Evolutionary conservation across 92 coral and sea anemone species (phyloP), one percentile per base, ranked within the genome.

Genomic region (Epizoanthus rinbou): DNA sequence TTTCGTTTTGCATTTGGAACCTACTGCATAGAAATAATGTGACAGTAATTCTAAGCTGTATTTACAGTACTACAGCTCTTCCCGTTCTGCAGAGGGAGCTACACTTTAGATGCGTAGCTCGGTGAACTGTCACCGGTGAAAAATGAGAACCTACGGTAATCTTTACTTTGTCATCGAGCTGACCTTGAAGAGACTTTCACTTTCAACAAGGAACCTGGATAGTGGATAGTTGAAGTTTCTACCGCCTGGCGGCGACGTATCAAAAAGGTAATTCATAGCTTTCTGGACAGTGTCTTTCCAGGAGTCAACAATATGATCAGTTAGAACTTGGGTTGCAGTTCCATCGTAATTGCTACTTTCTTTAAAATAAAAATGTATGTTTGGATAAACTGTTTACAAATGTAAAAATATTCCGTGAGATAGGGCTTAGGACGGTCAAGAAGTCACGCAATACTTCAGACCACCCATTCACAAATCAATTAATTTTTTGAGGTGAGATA

Each of bases 401-500:
- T 37, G 3, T 37, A 37, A 13, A 50, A 50, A 10, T 74, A 18
- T 74, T 78, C 82, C 70, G 71, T 78, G 82, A 60, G 70, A 37
- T 60, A 78, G 14, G 39, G 35, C 13, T 18, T 19, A 78, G 71
- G 52, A 37, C 45, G 64, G 71, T 58, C 58, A 15, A 57, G 16
- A 39, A 41, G 72, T 78, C 82, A 78, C 70, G 82, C 66, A 78
- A 78, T 39, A 35, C 47, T 15, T 21, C 17, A 23, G 82, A 69
- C 82, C 82, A 78, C 82, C 82, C 82, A 78, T 33, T 62, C 50
- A 78, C 28, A 78, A 65, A 78, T 59, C 45, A 41, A 59, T 10
- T 76, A 14, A 31, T 13, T 28, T 67, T 67, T 6, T 63, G 64
- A 60, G 41, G 72, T 78, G 62, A 78, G 82, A 78, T 78, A 21